Conservation (phyloP, 2,113 vertebrate genomes). For the Fulmarus glacialis region DNA sequence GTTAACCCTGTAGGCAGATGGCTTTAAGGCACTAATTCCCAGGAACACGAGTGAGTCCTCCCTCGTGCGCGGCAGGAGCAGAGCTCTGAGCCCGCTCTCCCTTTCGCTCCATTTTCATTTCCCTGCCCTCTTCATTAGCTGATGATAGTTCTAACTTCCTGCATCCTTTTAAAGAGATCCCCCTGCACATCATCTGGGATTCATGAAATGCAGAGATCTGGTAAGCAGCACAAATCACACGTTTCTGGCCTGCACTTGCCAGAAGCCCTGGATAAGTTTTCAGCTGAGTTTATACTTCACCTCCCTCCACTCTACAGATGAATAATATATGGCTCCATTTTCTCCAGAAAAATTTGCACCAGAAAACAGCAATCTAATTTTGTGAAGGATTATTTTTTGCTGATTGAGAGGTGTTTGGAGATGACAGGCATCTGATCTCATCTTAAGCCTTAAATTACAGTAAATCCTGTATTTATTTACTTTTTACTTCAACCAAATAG, state of each 20-base stretch:
- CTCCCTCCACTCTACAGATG: slow-evolving; percentile 32
- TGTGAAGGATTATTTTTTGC: slow-evolving; percentile 27
- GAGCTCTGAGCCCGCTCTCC: neutral
- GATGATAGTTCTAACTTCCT: neutral
- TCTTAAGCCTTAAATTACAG: slow-evolving; percentile 40
- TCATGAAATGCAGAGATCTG: slow-evolving; percentile 1
- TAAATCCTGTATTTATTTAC: slow-evolving; percentile 42
- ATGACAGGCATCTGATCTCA: neutral
- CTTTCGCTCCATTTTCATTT: neutral
- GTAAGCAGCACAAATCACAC: slow-evolving; percentile 35
- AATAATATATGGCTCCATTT: slow-evolving; percentile 41
- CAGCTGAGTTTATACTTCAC: slow-evolving; percentile 49
- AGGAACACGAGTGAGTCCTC: neutral
- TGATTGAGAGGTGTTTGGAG: slow-evolving; percentile 53
- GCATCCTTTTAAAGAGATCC: slow-evolving; percentile 29
- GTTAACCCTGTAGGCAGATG: slow-evolving; percentile 36
- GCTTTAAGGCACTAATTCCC: neutral
- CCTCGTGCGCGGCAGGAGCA: accelerated
- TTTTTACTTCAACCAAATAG: slow-evolving; percentile 47
- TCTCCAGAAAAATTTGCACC: neutral
- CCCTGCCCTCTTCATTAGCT: slow-evolving; percentile 7
- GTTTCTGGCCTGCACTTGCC: neutral
- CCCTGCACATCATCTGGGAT: neutral
- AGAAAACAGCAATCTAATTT: neutral
- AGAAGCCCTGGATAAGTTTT: slow-evolving; percentile 29